Evolutionary conservation across 2,797 vertebrate species (phyloP), one percentile per base, ranked within the genome.

Genomic region (Sebastes flavidus): DNA sequence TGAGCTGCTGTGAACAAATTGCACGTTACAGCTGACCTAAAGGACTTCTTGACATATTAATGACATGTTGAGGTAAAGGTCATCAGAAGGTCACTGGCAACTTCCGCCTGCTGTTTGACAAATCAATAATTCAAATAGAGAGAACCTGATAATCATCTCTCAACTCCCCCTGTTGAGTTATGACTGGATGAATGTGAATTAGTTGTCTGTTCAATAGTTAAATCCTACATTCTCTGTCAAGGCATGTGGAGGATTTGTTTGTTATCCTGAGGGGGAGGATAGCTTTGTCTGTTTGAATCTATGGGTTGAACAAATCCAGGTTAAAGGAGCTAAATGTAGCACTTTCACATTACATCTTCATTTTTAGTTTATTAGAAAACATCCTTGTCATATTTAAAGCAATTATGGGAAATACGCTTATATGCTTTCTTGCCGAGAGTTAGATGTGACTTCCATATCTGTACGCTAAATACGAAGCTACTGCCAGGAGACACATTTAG

Each of bases 91-190:
- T 81, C 42, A 54, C 8, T 10, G 68, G 24, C 54, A 58, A 30
- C 42, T 66, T 63, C 54, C 54, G 14, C 63, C 63, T 75, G 81
- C 68, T 77, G 77, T 22, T 85, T 2, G 1, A 34, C 13, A 12
- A 25, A 78, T 88, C 46, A 78, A 77, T 84, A 75, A 83, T 84
- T 87, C 82, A 90, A 29, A 66, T 24, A 27, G 49, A 56, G 25
- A 49, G 49, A 63, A 32, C 18, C 38, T 36, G 54, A 59, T 12
- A 77, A 63, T 54, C 16, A 38, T 46, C n/a, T 14, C 46, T 36
- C 3, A 27, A 16, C 18, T 18, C 60, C 60, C 9, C 66, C 10
- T 42, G 61, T 65, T 14, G 12, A 52, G 32, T 59, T 52, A 38
- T 62, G 24, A 61, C n/a, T 22, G 20, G 25, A 32, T 56, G 52